A percentile compares a stretch with the other conserved stretches of the same genome.
Evolutionary conservation across 2,113 vertebrate species (phyloP).

Genomic region (Pitta sordida): DNA sequence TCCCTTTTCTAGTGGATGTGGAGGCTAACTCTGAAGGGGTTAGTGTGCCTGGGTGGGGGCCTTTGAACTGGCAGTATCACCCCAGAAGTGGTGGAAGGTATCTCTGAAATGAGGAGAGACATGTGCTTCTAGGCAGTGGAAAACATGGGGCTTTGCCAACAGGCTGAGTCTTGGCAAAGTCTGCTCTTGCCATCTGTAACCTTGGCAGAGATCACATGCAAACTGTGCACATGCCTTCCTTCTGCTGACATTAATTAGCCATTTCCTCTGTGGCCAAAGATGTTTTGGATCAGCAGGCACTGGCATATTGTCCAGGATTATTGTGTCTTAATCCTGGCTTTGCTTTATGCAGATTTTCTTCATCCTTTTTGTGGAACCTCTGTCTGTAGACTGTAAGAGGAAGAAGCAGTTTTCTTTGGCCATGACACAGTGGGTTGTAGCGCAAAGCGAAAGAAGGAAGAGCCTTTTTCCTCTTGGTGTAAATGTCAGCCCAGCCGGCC

Average conservation of each 20-base stretch:
- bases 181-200: not conserved
- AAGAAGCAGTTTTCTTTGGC: not conserved
- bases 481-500: not conserved
- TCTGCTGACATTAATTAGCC: not conserved
- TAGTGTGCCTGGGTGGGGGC: not conserved
- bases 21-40: not conserved
- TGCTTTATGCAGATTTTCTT: not conserved
- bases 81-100: not conserved
- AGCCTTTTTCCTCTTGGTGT: not conserved
- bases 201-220: not conserved
- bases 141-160: not conserved
- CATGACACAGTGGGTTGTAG: accelerated
- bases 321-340: not conserved
- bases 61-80: not conserved
- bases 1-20: not conserved
- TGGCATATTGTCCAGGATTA: not conserved
- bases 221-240: not conserved
- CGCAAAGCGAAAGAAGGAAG: not conserved
- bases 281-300: not conserved
- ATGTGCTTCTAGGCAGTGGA: not conserved
- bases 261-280: not conserved
- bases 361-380: not conserved
- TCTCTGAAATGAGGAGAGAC: not conserved
- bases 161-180: not conserved
- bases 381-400: not conserved